Evolutionary conservation across 92 coral and sea anemone genomes (phyloP), one percentile per base, ranked within the genome.

Genomic region (Nematostella vectensis): DNA sequence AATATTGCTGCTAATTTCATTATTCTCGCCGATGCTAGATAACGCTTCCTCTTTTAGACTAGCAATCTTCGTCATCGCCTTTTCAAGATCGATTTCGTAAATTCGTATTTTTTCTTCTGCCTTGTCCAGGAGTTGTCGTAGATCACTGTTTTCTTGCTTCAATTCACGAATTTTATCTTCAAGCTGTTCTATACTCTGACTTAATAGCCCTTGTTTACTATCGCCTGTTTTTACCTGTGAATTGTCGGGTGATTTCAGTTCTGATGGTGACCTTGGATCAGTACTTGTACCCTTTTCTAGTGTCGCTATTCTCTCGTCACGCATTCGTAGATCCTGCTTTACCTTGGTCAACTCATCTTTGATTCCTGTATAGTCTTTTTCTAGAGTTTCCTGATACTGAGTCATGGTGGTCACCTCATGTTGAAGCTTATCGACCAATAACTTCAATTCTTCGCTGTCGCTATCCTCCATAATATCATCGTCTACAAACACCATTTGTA

Each of bases 381-480:
- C 77, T 8, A 85, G 45, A 15, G 82, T 76, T 40, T 85, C 87
- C 27, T 84, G 87, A 47, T 79, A 84, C 51, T 84, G 86, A 12
- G 78, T 49, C 88, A 80, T 80, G 10, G 79, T 67, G 15, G 60
- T 69, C 16, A 80, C 42, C 60, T 85, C 86, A 2, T 54, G 58
- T 40, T 82, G 79, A 29, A 80, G 59, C 22, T 70, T 77, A 12
- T 66, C 54, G 54, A 64, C 71, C 26, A 69, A 67, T 22, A 37
- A 50, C 53, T 20, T 58, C 33, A 71, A 26, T 54, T 72, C 77
- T 22, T 65, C 49, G 31, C 55, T 54, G 59, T 50, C 66, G 25
- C 50, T 40, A 44, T 78, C 60, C 67, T 54, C 57, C 58, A 57
- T 64, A 47, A n/a, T 29, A 39, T 20, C 40, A 39, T 65, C 71